Evolutionary conservation across 2,888 invertebrate species (phyloP).

Genomic region (Lacanobia oleracea): DNA sequence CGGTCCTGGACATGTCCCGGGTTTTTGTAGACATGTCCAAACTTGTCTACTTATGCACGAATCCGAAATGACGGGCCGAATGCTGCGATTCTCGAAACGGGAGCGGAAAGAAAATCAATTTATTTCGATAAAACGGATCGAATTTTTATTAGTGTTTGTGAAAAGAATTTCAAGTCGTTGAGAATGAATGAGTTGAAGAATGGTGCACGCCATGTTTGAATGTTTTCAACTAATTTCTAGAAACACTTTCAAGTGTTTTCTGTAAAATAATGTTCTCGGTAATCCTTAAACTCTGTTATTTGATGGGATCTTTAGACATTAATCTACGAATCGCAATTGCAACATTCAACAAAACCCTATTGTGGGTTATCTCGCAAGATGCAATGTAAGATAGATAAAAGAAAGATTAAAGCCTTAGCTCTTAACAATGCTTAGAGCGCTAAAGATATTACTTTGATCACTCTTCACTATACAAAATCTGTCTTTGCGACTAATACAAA

Average conservation of each 20-base stretch:
- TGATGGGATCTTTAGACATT: conserved; percentile 12
- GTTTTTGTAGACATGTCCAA: conserved; percentile 76
- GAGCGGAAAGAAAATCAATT: conserved; percentile 59
- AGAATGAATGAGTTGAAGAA: conserved; percentile 42
- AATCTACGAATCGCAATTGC: conserved; percentile 4
- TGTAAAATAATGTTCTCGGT: conserved; percentile 16
- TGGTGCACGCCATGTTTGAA: conserved; percentile 14
- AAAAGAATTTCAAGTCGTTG: conserved; percentile 32
- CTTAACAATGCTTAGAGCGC: conserved; percentile 2
- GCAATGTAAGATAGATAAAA: neutral
- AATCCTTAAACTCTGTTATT: conserved; percentile 2
- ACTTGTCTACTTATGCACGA: conserved; percentile 81
- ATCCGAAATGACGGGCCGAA: conserved; percentile 70
- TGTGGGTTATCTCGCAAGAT: conserved; percentile 8
- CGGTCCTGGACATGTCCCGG: conserved; percentile 67
- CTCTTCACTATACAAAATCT: conserved; percentile 1
- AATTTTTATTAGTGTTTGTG: conserved; percentile 43
- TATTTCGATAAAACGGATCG: conserved; percentile 47
- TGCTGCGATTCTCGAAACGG: conserved; percentile 66
- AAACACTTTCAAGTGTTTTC: conserved; percentile 19
- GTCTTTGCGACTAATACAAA: conserved; percentile 1
- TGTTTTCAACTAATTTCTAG: conserved; percentile 27
- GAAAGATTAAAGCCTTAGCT: conserved; percentile 8
- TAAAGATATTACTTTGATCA: conserved; percentile 1
- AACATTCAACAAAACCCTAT: conserved; percentile 9